These are phyloP conservation scores for Hypothenemus hampei DNA, from an alignment of 1,140 invertebrate genomes.

Conservation along the genomic window DNA sequence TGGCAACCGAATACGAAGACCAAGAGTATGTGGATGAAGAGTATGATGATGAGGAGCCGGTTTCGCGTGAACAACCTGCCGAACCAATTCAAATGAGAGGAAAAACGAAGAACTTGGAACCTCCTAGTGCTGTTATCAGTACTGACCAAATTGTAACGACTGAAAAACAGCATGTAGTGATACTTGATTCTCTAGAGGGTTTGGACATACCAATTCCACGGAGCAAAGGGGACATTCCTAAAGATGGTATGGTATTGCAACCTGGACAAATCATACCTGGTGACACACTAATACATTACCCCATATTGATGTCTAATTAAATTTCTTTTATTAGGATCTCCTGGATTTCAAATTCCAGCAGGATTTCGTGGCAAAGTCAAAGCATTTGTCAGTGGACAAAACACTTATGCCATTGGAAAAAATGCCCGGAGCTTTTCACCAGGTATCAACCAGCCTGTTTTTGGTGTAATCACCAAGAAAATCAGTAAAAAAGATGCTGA, in stretches of 20 bases:
- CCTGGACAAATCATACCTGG: constrained; percentile 58
- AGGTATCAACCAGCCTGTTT: constrained; percentile 41
- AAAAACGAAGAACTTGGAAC: background rate
- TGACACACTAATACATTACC: background rate
- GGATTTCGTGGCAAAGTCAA: constrained; percentile 63
- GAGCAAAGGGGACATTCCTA: constrained; percentile 43
- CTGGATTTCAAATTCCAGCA: constrained; percentile 59
- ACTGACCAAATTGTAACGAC: constrained; percentile 4
- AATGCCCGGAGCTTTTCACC: constrained; percentile 57
- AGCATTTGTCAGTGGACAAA: constrained; percentile 54
- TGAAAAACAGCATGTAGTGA: constrained; percentile 51
- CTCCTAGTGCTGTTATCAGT: background rate
- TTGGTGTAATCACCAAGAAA: constrained; percentile 44
- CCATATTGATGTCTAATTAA: background rate
- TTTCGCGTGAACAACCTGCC: background rate
- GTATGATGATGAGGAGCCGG: constrained; percentile 37
- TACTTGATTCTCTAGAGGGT: constrained; percentile 50
- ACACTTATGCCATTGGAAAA: constrained; percentile 53
- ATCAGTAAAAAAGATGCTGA: constrained; percentile 33
- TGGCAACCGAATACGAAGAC: constrained; percentile 46
- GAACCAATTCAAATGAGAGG: constrained; percentile 31
- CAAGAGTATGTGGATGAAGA: constrained; percentile 47
- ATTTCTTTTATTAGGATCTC: constrained; percentile 36
- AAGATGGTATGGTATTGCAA: constrained; percentile 53
- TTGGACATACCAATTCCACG: constrained; percentile 51